Percentiles rank a stretch among this genome's conserved stretches.
phyloP scores from a whole-genome alignment of 92 coral and sea anemone genomes.

The Porites cylindrica region DNA sequence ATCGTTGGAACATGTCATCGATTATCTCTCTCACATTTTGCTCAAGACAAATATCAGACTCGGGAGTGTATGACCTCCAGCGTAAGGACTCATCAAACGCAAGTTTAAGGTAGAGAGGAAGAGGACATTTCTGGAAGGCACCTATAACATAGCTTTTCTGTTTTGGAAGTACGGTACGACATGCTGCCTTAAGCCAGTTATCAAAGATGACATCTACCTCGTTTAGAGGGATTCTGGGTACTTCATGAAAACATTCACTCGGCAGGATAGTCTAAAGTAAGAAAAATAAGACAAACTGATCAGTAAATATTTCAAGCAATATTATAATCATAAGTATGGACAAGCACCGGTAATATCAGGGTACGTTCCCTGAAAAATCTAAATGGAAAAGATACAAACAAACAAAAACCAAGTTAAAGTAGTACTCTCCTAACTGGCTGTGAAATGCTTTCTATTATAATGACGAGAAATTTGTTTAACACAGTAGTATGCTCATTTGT shows the following conservation, averaged over 20 bases:
- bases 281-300: not conserved
- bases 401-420: no score
- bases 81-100: conserved; percentile 95
- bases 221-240: conserved; percentile 82
- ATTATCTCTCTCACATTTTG: conserved; percentile 87
- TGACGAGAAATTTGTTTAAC: no score
- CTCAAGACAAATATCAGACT: conserved; percentile 71
- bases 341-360: no score
- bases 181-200: conserved; percentile 83
- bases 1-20: conserved; percentile 85
- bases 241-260: conserved; percentile 76
- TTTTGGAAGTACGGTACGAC: conserved; percentile 73
- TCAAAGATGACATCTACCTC: conserved; percentile 94
- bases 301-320: not conserved
- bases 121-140: conserved; percentile 84
- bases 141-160: conserved; percentile 81
- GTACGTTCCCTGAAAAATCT: no score
- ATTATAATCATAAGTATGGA: no score
- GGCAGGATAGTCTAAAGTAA: conserved; percentile 70
- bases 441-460: no score
- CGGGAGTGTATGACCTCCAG: conserved; percentile 94
- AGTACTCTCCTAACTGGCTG: no score
- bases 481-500: no score
- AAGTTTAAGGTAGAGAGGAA: conserved; percentile 93
- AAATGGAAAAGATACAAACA: no score